Conservation (phyloP, 2,888 invertebrate genomes). For the Prosapia bicincta region DNA sequence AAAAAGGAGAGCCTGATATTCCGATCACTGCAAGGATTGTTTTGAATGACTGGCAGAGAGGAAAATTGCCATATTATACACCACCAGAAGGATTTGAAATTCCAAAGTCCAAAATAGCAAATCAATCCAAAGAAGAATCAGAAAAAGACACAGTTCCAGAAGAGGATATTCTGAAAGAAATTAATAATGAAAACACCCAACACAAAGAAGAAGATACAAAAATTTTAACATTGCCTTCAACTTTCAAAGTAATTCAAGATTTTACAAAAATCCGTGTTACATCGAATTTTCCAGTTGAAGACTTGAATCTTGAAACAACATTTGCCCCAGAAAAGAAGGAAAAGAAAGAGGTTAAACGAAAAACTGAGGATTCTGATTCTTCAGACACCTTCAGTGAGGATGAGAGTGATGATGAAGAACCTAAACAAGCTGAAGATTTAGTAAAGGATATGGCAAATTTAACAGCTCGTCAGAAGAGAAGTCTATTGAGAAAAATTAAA, state of each 20-base stretch:
- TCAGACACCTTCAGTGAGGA: slow-evolving; percentile 48
- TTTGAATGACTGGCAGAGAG: slow-evolving; percentile 98
- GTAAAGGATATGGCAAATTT: slow-evolving; percentile 52
- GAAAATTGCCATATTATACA: slow-evolving; percentile 93
- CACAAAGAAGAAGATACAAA: slow-evolving; percentile 45
- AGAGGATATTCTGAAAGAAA: slow-evolving; percentile 34
- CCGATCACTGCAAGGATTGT: slow-evolving; percentile 88
- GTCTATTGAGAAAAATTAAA: slow-evolving; percentile 68
- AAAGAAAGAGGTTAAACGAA: slow-evolving; percentile 28
- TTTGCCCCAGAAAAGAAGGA: slow-evolving; percentile 28
- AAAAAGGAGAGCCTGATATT: slow-evolving; percentile 96
- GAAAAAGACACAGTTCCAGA: slow-evolving; percentile 37
- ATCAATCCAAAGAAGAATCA: slow-evolving; percentile 4
- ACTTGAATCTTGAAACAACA: slow-evolving; percentile 26
- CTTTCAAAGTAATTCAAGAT: slow-evolving; percentile 67
- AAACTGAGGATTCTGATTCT: slow-evolving; percentile 36
- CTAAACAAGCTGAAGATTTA: slow-evolving; percentile 43
- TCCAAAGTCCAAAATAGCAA: slow-evolving; percentile 53
- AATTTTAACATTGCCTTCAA: slow-evolving; percentile 36
- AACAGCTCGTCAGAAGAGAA: slow-evolving; percentile 74
- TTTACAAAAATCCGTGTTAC: slow-evolving; percentile 76
- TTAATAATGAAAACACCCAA: slow-evolving; percentile 33
- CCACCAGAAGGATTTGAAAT: slow-evolving; percentile 78
- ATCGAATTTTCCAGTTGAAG: slow-evolving; percentile 59
- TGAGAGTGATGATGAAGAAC: slow-evolving; percentile 48